phyloP scores from a whole-genome alignment of 2,797 vertebrate species.

The Ataeniobius toweri region DNA sequence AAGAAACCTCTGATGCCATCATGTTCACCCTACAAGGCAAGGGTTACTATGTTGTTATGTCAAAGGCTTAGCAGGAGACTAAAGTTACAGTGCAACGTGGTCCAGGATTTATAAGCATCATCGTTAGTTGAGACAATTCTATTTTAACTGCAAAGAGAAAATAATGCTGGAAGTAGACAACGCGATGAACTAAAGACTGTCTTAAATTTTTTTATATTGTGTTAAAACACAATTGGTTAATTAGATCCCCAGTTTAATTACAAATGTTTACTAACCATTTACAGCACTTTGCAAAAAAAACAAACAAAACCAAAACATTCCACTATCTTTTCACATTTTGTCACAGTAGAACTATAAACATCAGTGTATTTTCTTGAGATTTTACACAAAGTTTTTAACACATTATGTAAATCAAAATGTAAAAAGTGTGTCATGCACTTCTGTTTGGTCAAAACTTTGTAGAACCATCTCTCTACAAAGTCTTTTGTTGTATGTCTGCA shows the following conservation, averaged over 20 bases:
- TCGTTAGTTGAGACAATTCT: background rate
- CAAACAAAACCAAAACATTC: too few relatives aligned
- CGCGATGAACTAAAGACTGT: too few relatives aligned
- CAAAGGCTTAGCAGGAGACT: conserved; percentile 7
- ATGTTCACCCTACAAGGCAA: conserved; percentile 28
- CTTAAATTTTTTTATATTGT: too few relatives aligned
- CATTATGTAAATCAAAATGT: background rate
- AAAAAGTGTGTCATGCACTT: background rate
- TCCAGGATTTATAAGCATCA: background rate
- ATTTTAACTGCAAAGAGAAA: background rate
- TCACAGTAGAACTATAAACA: background rate
- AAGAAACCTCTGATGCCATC: background rate
- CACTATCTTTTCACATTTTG: background rate
- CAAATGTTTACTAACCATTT: background rate
- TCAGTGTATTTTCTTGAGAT: background rate
- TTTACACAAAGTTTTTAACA: background rate
- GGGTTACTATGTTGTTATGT: conserved; percentile 17
- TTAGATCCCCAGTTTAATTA: background rate
- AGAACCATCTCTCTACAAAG: background rate
- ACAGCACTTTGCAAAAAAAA: background rate
- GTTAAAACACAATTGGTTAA: too few relatives aligned
- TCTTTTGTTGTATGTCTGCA: background rate
- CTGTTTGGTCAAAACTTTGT: background rate
- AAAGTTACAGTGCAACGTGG: background rate
- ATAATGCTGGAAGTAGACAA: background rate